Conservation (phyloP, 2,888 invertebrate species). For the Caenorhabditis parvicauda region DNA sequence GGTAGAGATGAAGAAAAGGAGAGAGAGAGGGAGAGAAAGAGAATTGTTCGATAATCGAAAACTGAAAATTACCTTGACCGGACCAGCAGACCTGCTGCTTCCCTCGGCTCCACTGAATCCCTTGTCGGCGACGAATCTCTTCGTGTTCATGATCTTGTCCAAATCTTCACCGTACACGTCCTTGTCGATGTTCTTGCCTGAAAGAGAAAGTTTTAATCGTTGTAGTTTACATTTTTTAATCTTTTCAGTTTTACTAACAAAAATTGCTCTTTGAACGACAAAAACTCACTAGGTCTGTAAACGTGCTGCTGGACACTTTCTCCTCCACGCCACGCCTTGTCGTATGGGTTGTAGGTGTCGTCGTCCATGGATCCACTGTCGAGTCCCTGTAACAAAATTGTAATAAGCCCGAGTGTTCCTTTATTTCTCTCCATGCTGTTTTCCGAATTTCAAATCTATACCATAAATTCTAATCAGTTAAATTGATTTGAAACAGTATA, state of each 20-base stretch:
- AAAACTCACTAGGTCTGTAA: slow-evolving; percentile 75
- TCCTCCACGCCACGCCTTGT: slow-evolving; percentile 93
- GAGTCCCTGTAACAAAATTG: slow-evolving; percentile 70
- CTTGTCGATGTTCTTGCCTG: slow-evolving; percentile 74
- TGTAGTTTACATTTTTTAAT: too few species aligned
- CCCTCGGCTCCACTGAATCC: slow-evolving; percentile 82
- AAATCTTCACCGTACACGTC: slow-evolving; percentile 87
- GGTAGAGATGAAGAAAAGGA: too few species aligned
- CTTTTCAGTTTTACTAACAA: too few species aligned
- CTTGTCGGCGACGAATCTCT: slow-evolving; percentile 94
- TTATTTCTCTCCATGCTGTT: too few species aligned
- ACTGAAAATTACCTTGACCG: slow-evolving; percentile 73
- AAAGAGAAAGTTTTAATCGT: slow-evolving; percentile 16
- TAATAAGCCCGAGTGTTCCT: too few species aligned
- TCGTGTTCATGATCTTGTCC: slow-evolving; percentile 82
- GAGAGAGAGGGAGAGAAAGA: too few species aligned
- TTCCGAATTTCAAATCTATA: too few species aligned
- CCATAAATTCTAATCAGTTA: too few species aligned
- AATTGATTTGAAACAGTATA: not conserved
- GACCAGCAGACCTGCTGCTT: slow-evolving; percentile 74
- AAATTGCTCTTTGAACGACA: not conserved
- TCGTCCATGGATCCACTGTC: slow-evolving; percentile 88
- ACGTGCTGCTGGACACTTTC: slow-evolving; percentile 83
- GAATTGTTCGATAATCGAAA: too few species aligned
- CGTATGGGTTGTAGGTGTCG: slow-evolving; percentile 94